Percentiles rank a stretch among this genome's conserved stretches.
phyloP scores from a whole-genome alignment of 2,888 invertebrate species.

The Helobdella robusta region DNA sequence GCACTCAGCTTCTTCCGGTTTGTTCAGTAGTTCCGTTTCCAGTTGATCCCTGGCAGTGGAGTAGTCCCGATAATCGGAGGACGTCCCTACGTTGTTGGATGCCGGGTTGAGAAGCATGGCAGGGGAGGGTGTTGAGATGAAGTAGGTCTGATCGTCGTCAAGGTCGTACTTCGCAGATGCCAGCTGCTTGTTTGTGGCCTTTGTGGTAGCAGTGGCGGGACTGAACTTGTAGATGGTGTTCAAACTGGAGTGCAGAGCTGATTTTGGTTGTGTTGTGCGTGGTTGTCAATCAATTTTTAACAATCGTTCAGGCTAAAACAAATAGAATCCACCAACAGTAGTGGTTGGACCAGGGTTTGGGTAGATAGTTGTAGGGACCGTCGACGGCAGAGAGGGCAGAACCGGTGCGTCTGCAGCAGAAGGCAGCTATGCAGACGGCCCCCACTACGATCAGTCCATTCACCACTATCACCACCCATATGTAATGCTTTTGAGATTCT shows the following conservation, averaged over 20 bases:
- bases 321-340: conserved; percentile 5
- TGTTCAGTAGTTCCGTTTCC: conserved; percentile 9
- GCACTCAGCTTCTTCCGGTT: conserved; percentile 23
- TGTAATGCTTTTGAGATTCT: no score
- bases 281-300: neutral
- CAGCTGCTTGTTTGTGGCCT: neutral
- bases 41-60: conserved; percentile 6
- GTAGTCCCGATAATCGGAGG: conserved; percentile 18
- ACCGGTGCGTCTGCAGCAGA: conserved; percentile 29
- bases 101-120: neutral
- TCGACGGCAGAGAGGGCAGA: neutral
- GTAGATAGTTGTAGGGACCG: conserved; percentile 30
- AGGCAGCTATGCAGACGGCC: conserved; percentile 31
- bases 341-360: conserved; percentile 23
- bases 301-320: no score
- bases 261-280: neutral
- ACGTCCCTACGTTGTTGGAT: conserved; percentile 9
- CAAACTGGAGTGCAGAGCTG: conserved; percentile 16
- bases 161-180: neutral
- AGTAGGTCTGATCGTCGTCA: neutral
- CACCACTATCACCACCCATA: conserved; percentile 32
- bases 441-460: conserved; percentile 27
- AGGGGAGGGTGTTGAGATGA: neutral
- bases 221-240: conserved; percentile 10
- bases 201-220: neutral